Percentiles rank a stretch among this genome's conserved stretches.
These are phyloP conservation scores for Mesitornis unicolor DNA, from an alignment of 2,113 vertebrate species.

Conservation along the genomic window DNA sequence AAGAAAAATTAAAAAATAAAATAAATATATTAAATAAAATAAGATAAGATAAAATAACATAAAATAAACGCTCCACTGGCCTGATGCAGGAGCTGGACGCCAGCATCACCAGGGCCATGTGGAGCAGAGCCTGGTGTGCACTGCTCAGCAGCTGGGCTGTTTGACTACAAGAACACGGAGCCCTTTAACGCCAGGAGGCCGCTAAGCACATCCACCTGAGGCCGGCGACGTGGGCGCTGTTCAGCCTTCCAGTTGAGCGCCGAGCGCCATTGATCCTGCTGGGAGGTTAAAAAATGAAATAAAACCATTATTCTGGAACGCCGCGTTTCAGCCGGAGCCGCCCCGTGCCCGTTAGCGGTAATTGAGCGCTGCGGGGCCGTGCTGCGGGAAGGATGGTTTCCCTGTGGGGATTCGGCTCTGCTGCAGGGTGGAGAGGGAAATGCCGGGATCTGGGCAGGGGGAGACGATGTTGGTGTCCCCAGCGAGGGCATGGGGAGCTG, in stretches of 20 bases:
- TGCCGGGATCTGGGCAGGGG: background rate
- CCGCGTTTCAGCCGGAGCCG: background rate
- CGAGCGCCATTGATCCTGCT: background rate
- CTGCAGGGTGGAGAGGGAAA: background rate
- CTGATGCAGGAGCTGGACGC: background rate
- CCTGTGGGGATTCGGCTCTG: too few species aligned
- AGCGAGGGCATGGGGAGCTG: fast-evolving
- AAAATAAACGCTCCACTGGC: too few species aligned
- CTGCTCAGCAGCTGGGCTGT: background rate
- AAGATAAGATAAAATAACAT: background rate
- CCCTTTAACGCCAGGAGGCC: background rate
- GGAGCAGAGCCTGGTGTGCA: background rate
- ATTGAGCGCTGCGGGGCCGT: background rate
- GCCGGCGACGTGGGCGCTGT: background rate
- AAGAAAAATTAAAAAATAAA: too few species aligned
- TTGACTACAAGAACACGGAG: background rate
- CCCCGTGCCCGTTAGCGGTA: background rate
- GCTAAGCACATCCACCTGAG: background rate
- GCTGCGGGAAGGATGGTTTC: too few species aligned
- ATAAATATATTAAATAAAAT: too few species aligned
- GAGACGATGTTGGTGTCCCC: fast-evolving
- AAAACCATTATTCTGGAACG: background rate
- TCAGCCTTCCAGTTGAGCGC: background rate
- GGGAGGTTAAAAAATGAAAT: background rate
- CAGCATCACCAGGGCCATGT: background rate